A percentile compares a stretch with the other conserved stretches of the same genome.
phyloP scores from a whole-genome alignment of 2,113 vertebrate genomes.

The Thalassoma bifasciatum region DNA sequence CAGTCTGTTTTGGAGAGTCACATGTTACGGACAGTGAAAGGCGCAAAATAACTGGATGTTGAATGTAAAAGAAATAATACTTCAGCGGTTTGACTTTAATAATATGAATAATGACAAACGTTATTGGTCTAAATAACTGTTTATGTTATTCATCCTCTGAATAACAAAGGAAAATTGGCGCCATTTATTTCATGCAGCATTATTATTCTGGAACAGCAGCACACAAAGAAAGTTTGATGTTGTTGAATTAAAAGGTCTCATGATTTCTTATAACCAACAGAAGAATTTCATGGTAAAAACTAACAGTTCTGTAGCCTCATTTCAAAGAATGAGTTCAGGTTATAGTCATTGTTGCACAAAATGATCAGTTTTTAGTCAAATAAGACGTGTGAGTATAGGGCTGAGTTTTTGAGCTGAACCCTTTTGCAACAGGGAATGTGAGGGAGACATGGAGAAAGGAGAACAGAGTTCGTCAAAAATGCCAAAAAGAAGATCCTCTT shows the following conservation, averaged over 20 bases:
- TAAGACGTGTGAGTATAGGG: not conserved
- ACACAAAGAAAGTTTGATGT: not conserved
- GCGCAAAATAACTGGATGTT: not conserved
- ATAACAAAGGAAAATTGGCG: constrained; percentile 31
- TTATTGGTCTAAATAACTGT: not conserved
- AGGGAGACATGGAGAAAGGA: no score
- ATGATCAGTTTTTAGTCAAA: not conserved
- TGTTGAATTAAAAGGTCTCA: not conserved
- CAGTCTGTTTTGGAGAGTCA: no score
- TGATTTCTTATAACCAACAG: not conserved
- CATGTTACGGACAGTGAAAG: no score
- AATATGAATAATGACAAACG: constrained; percentile 36
- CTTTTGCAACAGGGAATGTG: no score
- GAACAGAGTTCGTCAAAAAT: no score
- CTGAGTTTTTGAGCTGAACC: not conserved
- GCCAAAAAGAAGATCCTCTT: no score
- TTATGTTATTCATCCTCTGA: not conserved
- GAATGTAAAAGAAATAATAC: not conserved
- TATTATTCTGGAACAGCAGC: not conserved
- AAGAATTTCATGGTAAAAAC: not conserved
- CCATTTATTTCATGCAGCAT: constrained; percentile 3
- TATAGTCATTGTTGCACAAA: not conserved
- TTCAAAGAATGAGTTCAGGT: not conserved
- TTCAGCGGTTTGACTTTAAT: not conserved
- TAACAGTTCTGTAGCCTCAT: not conserved